Evolutionary conservation across 1,140 invertebrate species (phyloP), one percentile per base, ranked within the genome.

Genomic region (Drosophila repleta): DNA sequence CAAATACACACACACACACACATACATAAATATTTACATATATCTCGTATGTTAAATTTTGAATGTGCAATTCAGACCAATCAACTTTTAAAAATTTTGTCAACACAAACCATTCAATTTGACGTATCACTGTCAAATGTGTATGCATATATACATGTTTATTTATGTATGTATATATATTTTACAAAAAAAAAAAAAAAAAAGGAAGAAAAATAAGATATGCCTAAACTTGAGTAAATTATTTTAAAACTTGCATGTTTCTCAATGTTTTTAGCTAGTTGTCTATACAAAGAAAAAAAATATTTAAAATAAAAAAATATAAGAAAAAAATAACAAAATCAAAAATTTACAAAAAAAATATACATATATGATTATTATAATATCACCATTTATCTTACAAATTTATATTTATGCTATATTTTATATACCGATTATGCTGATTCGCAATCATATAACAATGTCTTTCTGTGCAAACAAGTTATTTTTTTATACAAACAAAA

Each of bases 241-340:
- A 75, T 76, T 87, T 88, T 77, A 81, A 74, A 73, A 81, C 65
- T 76, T 91, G 90, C 90, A 91, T 91, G 90, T 91, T 91, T 91
- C 90, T 90, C 90, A 90, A 90, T 90, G 90, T 91, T 90, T 90
- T 90, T 89, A 81, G 78, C 82, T 82, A 88, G 77, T 85, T 90
- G 64, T 81, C 70, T 71, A 64, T 75, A 62, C 57, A 77, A 52
- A 69, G 72, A 76, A 29, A 43, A 73, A 55, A 20, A 35, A 56
- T 45, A 70, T 57, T 58, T 15, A 35, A 41, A 66, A 15, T 45
- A 46, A 53, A 18, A 13, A 61, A 49, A 62, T 61, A 57, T 11
- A 11, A 11, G 4, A 75, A 67, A 58, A 58, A 72, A 72, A 72
- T 62, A 63, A 63, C 35, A 49, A 67, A 49, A 67, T 37, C 37